These are phyloP conservation scores for Venusia cambrica DNA, from an alignment of 2,888 invertebrate genomes.

Conservation along the genomic window DNA sequence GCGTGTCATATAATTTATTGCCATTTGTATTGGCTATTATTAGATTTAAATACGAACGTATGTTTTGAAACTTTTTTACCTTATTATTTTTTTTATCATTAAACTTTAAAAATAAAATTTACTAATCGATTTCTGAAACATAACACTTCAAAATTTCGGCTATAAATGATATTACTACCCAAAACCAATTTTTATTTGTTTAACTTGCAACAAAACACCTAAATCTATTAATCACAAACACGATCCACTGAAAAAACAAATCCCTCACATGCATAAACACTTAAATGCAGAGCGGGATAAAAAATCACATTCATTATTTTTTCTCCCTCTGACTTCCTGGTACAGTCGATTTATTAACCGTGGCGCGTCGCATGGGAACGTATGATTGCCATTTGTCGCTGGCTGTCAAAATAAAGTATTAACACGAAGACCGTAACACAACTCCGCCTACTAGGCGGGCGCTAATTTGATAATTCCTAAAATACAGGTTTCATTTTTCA, in stretches of 20 bases:
- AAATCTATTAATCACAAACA: constrained; percentile 33
- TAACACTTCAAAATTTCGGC: too few species aligned
- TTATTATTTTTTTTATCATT: too few species aligned
- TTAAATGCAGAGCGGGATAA: constrained; percentile 39
- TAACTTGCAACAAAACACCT: constrained; percentile 1
- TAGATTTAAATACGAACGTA: too few species aligned
- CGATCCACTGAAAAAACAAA: constrained; percentile 33
- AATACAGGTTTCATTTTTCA: too few species aligned
- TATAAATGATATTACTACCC: too few species aligned
- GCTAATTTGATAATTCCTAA: constrained; percentile 21
- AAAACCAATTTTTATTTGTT: too few species aligned
- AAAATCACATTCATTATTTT: constrained; percentile 48
- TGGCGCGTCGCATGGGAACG: constrained; percentile 42
- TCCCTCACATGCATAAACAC: constrained; percentile 52
- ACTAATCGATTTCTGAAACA: too few species aligned
- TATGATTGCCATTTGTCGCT: constrained; percentile 69
- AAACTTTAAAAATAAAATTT: too few species aligned
- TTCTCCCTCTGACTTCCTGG: constrained; percentile 47
- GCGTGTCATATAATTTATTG: too few species aligned
- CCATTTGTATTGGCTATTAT: too few species aligned
- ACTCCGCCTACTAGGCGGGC: constrained; percentile 66
- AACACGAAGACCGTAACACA: constrained; percentile 55
- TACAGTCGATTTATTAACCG: constrained; percentile 54
- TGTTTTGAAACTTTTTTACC: too few species aligned
- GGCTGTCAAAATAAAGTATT: constrained; percentile 74